phyloP scores from a whole-genome alignment of 2,797 vertebrate genomes.

The Hydrolagus colliei region DNA sequence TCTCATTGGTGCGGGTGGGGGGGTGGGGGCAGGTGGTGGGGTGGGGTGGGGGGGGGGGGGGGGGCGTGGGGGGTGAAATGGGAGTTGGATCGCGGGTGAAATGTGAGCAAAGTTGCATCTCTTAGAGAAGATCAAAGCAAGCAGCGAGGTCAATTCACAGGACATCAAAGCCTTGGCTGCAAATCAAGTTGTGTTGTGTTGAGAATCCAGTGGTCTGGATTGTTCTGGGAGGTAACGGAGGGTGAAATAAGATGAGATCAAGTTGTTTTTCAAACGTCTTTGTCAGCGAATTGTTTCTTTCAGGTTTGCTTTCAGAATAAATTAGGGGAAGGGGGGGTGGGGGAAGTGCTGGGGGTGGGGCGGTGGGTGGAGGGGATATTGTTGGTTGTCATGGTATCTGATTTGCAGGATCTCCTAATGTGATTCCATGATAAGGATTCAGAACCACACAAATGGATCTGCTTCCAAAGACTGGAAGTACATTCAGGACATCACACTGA shows the following conservation, averaged over 20 bases:
- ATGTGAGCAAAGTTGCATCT: conserved; percentile 51
- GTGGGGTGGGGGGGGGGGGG: too few species aligned
- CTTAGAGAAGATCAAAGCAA: conserved; percentile 53
- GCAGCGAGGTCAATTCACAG: conserved; percentile 45
- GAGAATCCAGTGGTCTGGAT: conserved; percentile 57
- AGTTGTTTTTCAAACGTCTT: neutral
- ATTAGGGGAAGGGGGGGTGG: too few species aligned
- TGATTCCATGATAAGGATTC: too few species aligned
- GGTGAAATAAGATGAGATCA: neutral
- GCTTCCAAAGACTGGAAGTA: too few species aligned
- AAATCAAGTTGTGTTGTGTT: conserved; percentile 53
- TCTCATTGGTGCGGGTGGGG: neutral
- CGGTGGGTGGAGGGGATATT: too few species aligned
- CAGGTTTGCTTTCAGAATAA: too few species aligned
- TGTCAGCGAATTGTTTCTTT: neutral
- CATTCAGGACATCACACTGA: too few species aligned
- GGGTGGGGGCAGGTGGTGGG: too few species aligned
- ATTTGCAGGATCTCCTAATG: too few species aligned
- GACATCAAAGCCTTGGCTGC: conserved; percentile 67
- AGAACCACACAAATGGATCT: too few species aligned
- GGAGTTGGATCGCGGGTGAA: neutral
- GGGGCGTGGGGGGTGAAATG: neutral
- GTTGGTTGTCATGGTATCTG: too few species aligned
- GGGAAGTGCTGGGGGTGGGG: too few species aligned
- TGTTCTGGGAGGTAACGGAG: conserved; percentile 33